Evolutionary conservation across 2,797 vertebrate species (phyloP).

Genomic region (Argyrosomus regius): DNA sequence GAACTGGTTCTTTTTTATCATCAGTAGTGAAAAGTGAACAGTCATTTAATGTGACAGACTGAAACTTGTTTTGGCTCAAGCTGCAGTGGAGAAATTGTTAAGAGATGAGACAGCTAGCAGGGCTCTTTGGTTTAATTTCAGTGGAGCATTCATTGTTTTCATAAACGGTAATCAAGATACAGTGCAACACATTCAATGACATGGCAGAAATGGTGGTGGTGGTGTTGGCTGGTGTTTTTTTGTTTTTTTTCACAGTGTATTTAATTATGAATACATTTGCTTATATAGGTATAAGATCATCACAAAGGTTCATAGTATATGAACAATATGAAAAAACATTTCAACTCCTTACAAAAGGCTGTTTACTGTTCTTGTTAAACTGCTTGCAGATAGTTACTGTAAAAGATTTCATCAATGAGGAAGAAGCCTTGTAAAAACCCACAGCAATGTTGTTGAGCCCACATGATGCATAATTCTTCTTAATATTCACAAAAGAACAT

Average conservation of each 20-base stretch:
- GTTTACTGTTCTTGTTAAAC: background rate
- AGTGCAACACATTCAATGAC: background rate
- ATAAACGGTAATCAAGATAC: background rate
- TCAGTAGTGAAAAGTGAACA: background rate
- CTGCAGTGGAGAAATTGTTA: no score
- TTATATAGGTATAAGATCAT: background rate
- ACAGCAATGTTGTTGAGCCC: background rate
- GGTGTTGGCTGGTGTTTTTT: no score
- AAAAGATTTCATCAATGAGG: slow-evolving; percentile 1
- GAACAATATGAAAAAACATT: background rate
- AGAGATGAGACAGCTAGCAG: background rate
- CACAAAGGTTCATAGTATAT: no score
- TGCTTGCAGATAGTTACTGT: background rate
- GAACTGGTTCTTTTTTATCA: background rate
- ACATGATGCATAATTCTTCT: background rate
- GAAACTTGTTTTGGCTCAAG: background rate
- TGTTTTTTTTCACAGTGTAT: background rate
- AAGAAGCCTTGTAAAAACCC: background rate
- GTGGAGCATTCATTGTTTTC: background rate
- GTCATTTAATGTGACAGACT: background rate
- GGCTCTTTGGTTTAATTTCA: background rate
- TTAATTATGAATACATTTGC: background rate
- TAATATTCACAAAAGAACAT: background rate
- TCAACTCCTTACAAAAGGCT: background rate
- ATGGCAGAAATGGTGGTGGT: background rate